A percentile compares a stretch with the other conserved stretches of the same genome.
Evolutionary conservation across 2,113 vertebrate genomes (phyloP).

Genomic region (Hippoglossus stenolepis): DNA sequence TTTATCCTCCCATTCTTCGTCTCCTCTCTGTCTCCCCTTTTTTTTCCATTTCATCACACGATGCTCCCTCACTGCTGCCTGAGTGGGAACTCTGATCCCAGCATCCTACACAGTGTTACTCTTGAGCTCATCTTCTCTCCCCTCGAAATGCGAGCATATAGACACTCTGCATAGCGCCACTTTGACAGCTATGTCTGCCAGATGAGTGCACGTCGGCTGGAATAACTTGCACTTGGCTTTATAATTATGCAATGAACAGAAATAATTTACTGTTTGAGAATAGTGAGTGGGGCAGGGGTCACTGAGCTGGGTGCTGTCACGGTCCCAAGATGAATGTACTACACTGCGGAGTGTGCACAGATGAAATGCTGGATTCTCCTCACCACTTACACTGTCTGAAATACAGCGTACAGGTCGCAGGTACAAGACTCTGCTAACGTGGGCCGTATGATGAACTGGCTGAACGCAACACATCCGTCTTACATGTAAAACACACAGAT

Average conservation of each 20-base stretch:
- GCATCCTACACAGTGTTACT: conserved; percentile 34
- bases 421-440: neutral
- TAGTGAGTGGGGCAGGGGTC: conserved; percentile 30
- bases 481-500: neutral
- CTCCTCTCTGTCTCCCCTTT: neutral
- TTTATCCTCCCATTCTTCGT: conserved; percentile 48
- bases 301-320: conserved; percentile 27
- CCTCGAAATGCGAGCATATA: conserved; percentile 8
- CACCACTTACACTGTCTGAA: neutral
- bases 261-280: conserved; percentile 65
- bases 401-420: neutral
- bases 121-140: conserved; percentile 25
- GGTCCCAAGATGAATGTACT: conserved; percentile 40
- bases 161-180: neutral
- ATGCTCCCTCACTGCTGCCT: conserved; percentile 37
- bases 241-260: conserved; percentile 60
- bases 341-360: neutral
- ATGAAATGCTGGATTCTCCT: conserved; percentile 4
- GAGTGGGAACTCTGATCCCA: conserved; percentile 51
- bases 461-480: no score
- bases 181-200: conserved; percentile 33
- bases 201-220: conserved; percentile 26
- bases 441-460: neutral
- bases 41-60: conserved; percentile 16
- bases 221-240: conserved; percentile 42